Base-by-base conservation (phyloP, 2,113 vertebrate species). In the Leuciscus idus region DNA sequence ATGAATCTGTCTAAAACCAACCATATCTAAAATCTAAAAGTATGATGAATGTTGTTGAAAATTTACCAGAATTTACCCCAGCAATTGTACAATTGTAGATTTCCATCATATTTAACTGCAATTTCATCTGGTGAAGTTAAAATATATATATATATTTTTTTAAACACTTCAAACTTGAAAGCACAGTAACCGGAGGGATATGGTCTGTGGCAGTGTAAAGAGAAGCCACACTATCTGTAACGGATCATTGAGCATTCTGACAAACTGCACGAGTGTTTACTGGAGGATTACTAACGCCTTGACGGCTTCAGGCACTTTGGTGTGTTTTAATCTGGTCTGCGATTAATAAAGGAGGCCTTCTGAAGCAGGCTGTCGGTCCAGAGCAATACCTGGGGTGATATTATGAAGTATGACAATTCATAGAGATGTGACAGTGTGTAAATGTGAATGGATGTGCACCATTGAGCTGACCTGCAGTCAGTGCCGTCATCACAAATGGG, bases 281-380 rank as follows among this genome's bases (percentile, higher is more conserved):
- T 26, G 12, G 6, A 75, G 12, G 73, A 75, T 28, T 75, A 50
- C n/a, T 75, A 50, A 75, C n/a, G 73, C n/a, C 73, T 75, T 17
- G 12, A 50, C 26, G 23, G 73, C 43, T 75, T 50, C 43, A 75
- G 73, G n/a, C 43, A 75, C 43, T 50, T 75, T 75, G 43, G 10
- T 74, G 72, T 74, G 72, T 74, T 74, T 74, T 23, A 74, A 74
- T 74, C 43, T 74, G 23, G n/a, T 17, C 73, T 75, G 43, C 0
- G 11, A 75, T 75, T 50, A 75, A 50, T 23, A 74, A 74, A 74
- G 23, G 2, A 75, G 43, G n/a, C 23, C 73, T 75, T 48, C 23
- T 75, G n/a, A 75, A 64, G 28, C 43, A 15, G 73, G 6, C n/a
- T 28, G 12, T 75, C 23, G 4, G 43, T 75, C 73, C 43, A 75